These are phyloP conservation scores for Telenomus remus DNA, from an alignment of 1,140 invertebrate species.

Conservation along the genomic window DNA sequence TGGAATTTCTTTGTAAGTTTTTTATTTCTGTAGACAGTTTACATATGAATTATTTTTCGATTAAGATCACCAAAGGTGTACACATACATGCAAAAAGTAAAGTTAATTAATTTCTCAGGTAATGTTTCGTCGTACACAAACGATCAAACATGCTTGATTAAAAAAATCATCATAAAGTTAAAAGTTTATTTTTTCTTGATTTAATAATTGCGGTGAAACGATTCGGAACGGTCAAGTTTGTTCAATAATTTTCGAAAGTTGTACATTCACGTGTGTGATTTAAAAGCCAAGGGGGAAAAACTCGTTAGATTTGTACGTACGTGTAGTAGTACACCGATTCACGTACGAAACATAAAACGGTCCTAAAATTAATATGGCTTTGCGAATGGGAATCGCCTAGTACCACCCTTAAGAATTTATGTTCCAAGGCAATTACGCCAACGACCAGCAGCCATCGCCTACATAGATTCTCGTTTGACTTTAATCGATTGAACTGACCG, in stretches of 20 bases:
- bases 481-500: constrained; percentile 52
- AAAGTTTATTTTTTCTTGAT: constrained; percentile 1
- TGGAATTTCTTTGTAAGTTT: no score
- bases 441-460: constrained; percentile 52
- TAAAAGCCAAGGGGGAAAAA: constrained; percentile 20
- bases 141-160: no score
- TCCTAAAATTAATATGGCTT: constrained; percentile 66
- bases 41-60: no score
- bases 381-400: constrained; percentile 54
- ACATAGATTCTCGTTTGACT: constrained; percentile 54
- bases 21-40: no score
- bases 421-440: constrained; percentile 66
- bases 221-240: constrained; percentile 4
- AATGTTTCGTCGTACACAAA: no score
- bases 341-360: constrained; percentile 41
- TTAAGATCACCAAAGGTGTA: no score
- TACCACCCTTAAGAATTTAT: constrained; percentile 67
- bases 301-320: constrained; percentile 36
- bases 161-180: no score
- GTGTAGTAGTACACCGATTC: constrained; percentile 6
- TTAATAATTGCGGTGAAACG: constrained; percentile 14
- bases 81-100: no score
- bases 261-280: constrained; percentile 14
- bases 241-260: constrained; percentile 32
- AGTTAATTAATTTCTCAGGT: no score